Evolutionary conservation across 2,888 invertebrate genomes (phyloP), one percentile per base, ranked within the genome.

Genomic region (Drosophila algonquin): DNA sequence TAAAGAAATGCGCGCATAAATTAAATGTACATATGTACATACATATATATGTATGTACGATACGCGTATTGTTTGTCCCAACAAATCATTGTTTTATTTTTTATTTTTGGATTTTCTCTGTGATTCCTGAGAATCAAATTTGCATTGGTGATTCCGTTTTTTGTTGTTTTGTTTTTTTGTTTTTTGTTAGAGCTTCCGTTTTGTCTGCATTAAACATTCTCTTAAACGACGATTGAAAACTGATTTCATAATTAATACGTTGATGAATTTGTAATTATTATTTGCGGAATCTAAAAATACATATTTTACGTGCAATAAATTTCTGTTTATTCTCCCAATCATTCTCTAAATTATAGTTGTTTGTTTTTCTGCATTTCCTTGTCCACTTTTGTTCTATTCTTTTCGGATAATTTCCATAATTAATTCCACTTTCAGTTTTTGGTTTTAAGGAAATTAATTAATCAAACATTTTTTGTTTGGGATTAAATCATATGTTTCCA

Each of bases 101-200:
- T 57, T 45, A 55, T 63, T 67, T 32, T 77, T 61, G 62, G 62
- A 60, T 35, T 46, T 60, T 14, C 21, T 18, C n/a, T 32, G 55
- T 32, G 55, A 56, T 35, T 12, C 24, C 24, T 52, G 10, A 16
- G 47, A 24, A 16, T 16, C 46, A 30, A 27, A 78, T 78, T 78
- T 81, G 74, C 75, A 81, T 65, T 79, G 67, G n/a, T 61, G 54
- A 81, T 76, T 74, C 52, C 7, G 14, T 16, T 5, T 24, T 24
- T 24, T 24, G 14, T 16, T 5, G 5, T 24, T 24, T 24, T 24
- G 24, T 24, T 12, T 3, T 21, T 9, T 40, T 7, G 14, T 6
- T 14, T 40, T 40, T 14, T 6, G 40, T 30, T 2, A 14, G 59
- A 61, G 65, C 79, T 74, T 83, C 79, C 79, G 74, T 56, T 80